A percentile compares a stretch with the other conserved stretches of the same genome.
phyloP scores from a whole-genome alignment of 2,113 vertebrate genomes.

The Cephalopterus ornatus region DNA sequence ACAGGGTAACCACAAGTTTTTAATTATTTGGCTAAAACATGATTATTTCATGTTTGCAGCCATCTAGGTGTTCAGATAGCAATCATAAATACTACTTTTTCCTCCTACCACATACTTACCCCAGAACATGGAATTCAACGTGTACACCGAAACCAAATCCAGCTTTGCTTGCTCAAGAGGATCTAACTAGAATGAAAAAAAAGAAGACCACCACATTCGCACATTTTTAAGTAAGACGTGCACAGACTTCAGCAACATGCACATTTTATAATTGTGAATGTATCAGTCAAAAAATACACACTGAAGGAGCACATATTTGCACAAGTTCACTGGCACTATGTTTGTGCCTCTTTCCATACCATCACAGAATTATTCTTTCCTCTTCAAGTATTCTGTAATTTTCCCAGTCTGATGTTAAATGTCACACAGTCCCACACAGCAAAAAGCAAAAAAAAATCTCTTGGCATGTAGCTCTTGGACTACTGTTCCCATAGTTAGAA shows the following conservation, averaged over 20 bases:
- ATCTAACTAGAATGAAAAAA: conserved; percentile 80
- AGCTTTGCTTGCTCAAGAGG: conserved; percentile 95
- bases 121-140: conserved; percentile 97
- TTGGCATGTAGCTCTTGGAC: not conserved
- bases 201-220: not conserved
- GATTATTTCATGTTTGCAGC: not conserved
- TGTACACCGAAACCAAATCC: conserved; percentile 92
- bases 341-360: not conserved
- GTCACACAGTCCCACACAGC: not conserved
- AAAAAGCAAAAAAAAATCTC: not conserved
- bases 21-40: not conserved
- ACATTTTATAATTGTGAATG: not conserved
- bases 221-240: not conserved
- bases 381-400: not conserved
- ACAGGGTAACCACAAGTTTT: not conserved
- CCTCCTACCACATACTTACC: conserved; percentile 78
- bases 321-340: not conserved
- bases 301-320: not conserved
- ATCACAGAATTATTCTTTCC: not conserved
- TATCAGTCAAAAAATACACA: not conserved
- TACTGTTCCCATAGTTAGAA: not conserved
- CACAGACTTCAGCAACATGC: not conserved
- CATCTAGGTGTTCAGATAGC: not conserved
- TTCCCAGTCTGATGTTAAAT: not conserved
- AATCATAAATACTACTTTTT: not conserved